These are phyloP conservation scores for Xiphophorus hellerii DNA, from an alignment of 2,113 vertebrate genomes.

Conservation along the genomic window DNA sequence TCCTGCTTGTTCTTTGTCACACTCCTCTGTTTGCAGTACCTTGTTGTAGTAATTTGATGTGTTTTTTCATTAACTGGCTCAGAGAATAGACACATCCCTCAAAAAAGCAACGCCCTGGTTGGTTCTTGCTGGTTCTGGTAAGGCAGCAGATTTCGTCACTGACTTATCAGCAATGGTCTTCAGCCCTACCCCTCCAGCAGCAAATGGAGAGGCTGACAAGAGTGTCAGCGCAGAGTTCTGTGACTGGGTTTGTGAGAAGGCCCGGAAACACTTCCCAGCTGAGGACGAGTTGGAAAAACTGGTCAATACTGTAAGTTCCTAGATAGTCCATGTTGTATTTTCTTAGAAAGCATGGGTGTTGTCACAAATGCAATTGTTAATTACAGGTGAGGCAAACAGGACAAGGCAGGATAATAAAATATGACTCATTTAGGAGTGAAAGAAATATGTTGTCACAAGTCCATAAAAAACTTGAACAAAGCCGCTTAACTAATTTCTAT, in stretches of 20 bases:
- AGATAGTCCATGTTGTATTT: constrained; percentile 39
- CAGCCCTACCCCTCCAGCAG: constrained; percentile 15
- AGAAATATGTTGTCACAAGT: not conserved
- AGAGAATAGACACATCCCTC: constrained; percentile 83
- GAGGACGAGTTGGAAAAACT: constrained; percentile 62
- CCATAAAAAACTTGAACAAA: not conserved
- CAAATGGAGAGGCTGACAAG: constrained; percentile 29
- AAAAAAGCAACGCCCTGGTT: constrained; percentile 83
- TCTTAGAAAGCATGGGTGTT: not conserved
- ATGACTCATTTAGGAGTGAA: not conserved
- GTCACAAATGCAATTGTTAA: not conserved
- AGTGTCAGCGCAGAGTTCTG: constrained; percentile 35
- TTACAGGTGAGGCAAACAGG: not conserved
- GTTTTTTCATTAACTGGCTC: not conserved
- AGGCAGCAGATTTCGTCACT: constrained; percentile 83
- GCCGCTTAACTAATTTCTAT: too few relatives aligned
- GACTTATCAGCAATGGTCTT: constrained; percentile 67
- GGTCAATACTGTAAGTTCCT: constrained; percentile 69
- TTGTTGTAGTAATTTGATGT: not conserved
- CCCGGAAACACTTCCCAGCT: constrained; percentile 70
- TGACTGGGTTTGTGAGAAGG: constrained; percentile 58
- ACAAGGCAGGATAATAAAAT: not conserved
- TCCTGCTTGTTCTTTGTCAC: not conserved
- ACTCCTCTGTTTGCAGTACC: too few relatives aligned
- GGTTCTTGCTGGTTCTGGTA: constrained; percentile 84